phyloP scores from a whole-genome alignment of 2,888 invertebrate species.

The Hydraecia micacea region DNA sequence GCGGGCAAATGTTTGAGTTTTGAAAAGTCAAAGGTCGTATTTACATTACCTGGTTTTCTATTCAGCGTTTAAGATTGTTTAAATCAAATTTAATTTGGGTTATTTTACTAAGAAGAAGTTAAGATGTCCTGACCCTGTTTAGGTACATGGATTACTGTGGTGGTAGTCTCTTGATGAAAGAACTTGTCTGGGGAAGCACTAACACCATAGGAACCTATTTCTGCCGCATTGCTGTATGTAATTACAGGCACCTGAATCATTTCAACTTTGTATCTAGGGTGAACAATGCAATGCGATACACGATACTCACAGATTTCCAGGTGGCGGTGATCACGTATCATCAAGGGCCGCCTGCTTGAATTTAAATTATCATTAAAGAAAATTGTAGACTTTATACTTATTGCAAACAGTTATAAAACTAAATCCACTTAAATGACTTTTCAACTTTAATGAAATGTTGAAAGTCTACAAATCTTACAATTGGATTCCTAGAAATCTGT shows the following conservation, averaged over 20 bases:
- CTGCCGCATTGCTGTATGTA: neutral
- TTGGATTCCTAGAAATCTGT: neutral
- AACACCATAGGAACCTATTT: neutral
- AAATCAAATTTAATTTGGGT: slow-evolving; percentile 8
- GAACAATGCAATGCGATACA: neutral
- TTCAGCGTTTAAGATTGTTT: neutral
- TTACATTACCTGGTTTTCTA: slow-evolving; percentile 10
- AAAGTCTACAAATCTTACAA: neutral
- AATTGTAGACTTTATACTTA: neutral
- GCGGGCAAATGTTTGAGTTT: slow-evolving; percentile 32
- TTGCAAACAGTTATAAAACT: too few species aligned
- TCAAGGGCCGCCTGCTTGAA: neutral
- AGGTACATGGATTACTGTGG: neutral
- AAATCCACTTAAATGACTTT: neutral
- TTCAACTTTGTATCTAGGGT: neutral
- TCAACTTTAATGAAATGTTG: neutral
- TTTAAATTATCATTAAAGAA: neutral
- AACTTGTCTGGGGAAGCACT: neutral
- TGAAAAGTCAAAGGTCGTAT: slow-evolving; percentile 15
- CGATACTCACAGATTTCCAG: neutral
- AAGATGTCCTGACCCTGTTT: neutral
- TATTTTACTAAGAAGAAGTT: neutral
- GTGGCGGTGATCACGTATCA: neutral
- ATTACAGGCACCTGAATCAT: neutral
- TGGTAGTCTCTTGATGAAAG: neutral